These are phyloP conservation scores for Rattus rattus DNA, from an alignment of 2,113 vertebrate species.

Conservation along the genomic window DNA sequence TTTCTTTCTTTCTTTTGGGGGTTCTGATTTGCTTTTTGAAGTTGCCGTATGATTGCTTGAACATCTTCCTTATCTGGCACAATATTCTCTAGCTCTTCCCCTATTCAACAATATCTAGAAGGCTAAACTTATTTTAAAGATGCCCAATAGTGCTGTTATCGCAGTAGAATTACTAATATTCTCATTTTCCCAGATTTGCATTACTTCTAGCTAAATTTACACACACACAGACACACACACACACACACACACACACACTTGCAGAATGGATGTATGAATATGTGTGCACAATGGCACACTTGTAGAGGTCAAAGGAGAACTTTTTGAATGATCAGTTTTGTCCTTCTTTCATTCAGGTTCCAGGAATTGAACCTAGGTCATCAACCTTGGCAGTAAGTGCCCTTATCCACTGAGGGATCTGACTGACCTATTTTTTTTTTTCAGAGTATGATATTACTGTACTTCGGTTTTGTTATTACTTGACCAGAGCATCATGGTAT, in stretches of 20 bases:
- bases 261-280: not conserved
- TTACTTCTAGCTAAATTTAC: conserved; percentile 38
- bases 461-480: conserved; percentile 30
- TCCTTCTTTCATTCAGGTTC: not conserved
- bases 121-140: conserved; percentile 18
- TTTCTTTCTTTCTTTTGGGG: too few relatives aligned
- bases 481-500: not conserved
- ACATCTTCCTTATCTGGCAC: not conserved
- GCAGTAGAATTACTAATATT: not conserved
- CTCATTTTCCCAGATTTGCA: not conserved
- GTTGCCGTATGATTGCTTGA: not conserved
- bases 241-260: not conserved
- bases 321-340: not conserved
- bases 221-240: not conserved
- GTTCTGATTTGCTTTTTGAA: not conserved
- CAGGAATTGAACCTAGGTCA: not conserved
- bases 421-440: not conserved
- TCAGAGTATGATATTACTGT: not conserved
- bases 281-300: not conserved
- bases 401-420: not conserved
- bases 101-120: conserved; percentile 7
- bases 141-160: not conserved
- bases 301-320: not conserved
- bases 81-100: not conserved
- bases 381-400: not conserved